A percentile compares a stretch with the other conserved stretches of the same genome.
Conservation (phyloP, 2,113 vertebrate species). For the Dascyllus trimaculatus region DNA sequence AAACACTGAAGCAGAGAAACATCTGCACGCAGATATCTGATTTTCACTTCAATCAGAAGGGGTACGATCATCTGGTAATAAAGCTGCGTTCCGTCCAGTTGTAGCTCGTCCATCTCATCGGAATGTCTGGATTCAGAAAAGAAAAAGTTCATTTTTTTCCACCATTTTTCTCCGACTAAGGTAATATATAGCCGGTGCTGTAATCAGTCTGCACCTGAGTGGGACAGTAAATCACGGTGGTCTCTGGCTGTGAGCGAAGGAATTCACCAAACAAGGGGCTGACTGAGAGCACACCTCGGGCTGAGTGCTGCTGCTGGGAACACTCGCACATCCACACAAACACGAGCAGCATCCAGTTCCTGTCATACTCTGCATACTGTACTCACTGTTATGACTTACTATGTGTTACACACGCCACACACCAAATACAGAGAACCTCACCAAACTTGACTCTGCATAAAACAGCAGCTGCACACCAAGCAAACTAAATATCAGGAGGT, state of each 20-base stretch:
- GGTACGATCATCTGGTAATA: conserved; percentile 9
- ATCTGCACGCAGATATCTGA: not conserved
- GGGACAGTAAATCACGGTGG: conserved; percentile 57
- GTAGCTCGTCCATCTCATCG: conserved; percentile 23
- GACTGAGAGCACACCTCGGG: conserved; percentile 40
- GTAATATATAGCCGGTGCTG: conserved; percentile 44
- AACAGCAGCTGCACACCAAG: not conserved
- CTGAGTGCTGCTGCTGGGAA: conserved; percentile 13
- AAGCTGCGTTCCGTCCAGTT: conserved; percentile 23
- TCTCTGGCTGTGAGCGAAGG: conserved; percentile 43
- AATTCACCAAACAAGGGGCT: conserved; percentile 83
- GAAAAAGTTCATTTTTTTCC: not conserved
- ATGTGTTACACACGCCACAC: not conserved
- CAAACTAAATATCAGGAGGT: not conserved
- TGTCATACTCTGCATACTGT: conserved; percentile 8
- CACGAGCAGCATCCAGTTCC: conserved; percentile 11
- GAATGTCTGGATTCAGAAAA: conserved; percentile 50
- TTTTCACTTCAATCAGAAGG: conserved; percentile 10
- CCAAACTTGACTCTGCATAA: not conserved
- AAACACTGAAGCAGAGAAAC: not conserved
- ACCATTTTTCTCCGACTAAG: conserved; percentile 19
- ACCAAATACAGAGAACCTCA: not conserved
- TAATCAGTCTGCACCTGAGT: conserved; percentile 60
- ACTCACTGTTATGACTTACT: not conserved
- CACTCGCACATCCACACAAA: conserved; percentile 13